phyloP scores from a whole-genome alignment of 2,888 invertebrate species.

The Hofmannophila pseudospretella region DNA sequence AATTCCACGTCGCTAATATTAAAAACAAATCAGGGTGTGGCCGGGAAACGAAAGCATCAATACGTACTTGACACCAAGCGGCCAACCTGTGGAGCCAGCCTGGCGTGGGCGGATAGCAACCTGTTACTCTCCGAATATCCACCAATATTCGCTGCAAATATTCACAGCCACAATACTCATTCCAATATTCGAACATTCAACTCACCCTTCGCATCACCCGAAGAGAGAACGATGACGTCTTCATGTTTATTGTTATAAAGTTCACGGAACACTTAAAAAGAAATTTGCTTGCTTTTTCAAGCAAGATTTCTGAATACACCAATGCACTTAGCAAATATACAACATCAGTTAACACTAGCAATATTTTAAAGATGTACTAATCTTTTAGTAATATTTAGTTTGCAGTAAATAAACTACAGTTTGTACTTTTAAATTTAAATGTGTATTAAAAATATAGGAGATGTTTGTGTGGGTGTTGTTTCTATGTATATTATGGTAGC shows the following conservation, averaged over 20 bases:
- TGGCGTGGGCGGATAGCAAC: conserved; percentile 28
- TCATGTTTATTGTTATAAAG: conserved; percentile 78
- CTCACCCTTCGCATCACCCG: conserved; percentile 89
- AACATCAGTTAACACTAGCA: conserved; percentile 22
- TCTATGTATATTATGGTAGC: conserved; percentile 20
- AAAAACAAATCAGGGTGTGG: conserved; percentile 49
- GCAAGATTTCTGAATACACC: neutral
- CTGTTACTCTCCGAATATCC: conserved; percentile 33
- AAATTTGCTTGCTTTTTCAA: conserved; percentile 2
- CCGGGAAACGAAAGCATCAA: conserved; percentile 32
- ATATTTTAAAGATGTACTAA: conserved; percentile 17
- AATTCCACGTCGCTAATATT: no score
- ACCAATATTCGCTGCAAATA: neutral
- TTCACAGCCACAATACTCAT: neutral
- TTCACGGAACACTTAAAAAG: conserved; percentile 29
- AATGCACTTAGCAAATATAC: neutral
- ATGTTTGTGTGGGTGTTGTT: conserved; percentile 20
- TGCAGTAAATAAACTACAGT: conserved; percentile 1
- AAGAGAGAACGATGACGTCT: conserved; percentile 87
- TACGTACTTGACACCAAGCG: conserved; percentile 23
- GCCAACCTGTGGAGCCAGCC: conserved; percentile 56
- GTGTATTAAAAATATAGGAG: conserved; percentile 17
- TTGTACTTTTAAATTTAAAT: conserved; percentile 1
- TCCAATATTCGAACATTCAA: conserved; percentile 19
- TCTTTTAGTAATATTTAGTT: conserved; percentile 1